A percentile compares a stretch with the other conserved stretches of the same genome.
Conservation (phyloP, 2,888 invertebrate species). For the Nemurella pictetii region DNA sequence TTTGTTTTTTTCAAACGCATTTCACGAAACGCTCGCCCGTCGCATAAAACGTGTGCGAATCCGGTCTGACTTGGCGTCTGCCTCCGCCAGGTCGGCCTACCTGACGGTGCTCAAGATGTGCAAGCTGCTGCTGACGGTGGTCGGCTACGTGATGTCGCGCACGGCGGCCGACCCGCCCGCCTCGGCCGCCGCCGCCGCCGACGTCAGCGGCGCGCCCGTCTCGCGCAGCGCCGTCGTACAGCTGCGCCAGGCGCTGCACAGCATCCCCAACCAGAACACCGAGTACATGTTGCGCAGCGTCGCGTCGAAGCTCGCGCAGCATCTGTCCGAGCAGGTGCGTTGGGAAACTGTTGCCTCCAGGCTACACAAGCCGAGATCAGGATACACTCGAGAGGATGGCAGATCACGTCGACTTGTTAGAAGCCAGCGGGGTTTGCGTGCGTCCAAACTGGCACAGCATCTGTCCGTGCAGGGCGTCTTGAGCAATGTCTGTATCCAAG, state of each 20-base stretch:
- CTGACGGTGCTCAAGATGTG: constrained; percentile 84
- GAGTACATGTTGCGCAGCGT: constrained; percentile 85
- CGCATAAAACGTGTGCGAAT: no score
- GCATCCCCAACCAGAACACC: constrained; percentile 79
- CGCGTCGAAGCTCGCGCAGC: constrained; percentile 79
- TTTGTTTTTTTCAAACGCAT: no score
- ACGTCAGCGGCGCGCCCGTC: constrained; percentile 38
- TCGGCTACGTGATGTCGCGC: constrained; percentile 76
- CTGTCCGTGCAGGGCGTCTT: no score
- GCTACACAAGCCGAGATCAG: no score
- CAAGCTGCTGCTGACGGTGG: constrained; percentile 84
- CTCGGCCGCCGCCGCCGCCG: constrained; percentile 41
- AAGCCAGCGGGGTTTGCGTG: no score
- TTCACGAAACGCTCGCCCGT: no score
- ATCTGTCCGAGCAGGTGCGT: constrained; percentile 74
- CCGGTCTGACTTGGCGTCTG: no score
- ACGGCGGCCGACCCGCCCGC: constrained; percentile 56
- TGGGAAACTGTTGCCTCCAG: no score
- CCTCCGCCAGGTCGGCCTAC: constrained; percentile 77
- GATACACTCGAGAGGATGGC: no score
- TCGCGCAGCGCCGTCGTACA: constrained; percentile 56
- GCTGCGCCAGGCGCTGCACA: constrained; percentile 81
- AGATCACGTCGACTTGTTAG: no score
- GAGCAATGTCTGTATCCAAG: no score
- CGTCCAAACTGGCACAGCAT: no score